Conservation (phyloP, 1,140 invertebrate species). For the Himalopsyche phryganea region DNA sequence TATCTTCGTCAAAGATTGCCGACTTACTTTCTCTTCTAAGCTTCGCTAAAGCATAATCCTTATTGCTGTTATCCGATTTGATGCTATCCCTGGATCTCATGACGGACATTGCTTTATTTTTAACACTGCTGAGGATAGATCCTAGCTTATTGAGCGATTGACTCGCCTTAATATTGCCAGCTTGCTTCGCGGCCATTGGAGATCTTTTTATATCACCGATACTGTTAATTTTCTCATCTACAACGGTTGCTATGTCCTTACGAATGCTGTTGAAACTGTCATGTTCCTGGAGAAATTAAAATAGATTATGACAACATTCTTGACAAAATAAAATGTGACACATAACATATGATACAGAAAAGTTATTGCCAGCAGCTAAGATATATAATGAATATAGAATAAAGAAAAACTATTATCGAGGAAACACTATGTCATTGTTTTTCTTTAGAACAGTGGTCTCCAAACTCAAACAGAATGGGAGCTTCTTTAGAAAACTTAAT, state of each 20-base stretch:
- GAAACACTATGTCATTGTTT: too few species aligned
- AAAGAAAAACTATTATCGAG: too few species aligned
- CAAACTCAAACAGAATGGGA: too few species aligned
- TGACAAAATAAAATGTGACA: too few species aligned
- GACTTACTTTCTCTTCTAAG: too few species aligned
- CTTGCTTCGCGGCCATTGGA: neutral
- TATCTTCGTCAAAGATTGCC: too few species aligned
- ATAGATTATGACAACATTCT: neutral
- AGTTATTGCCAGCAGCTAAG: too few species aligned
- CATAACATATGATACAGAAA: too few species aligned
- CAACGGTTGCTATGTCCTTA: slow-evolving; percentile 49
- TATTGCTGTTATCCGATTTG: neutral
- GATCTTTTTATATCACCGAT: slow-evolving; percentile 26
- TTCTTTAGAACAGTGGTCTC: too few species aligned
- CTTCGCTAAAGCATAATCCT: too few species aligned
- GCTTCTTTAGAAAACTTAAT: too few species aligned
- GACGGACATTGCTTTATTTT: slow-evolving; percentile 53
- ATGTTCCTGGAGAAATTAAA: slow-evolving; percentile 46
- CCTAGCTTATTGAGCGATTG: slow-evolving; percentile 39
- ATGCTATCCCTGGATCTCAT: slow-evolving; percentile 46
- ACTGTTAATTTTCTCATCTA: slow-evolving; percentile 43
- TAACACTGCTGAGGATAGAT: slow-evolving; percentile 49
- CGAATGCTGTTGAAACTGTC: slow-evolving; percentile 49
- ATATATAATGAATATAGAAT: too few species aligned
- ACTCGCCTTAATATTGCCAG: slow-evolving; percentile 10